These are phyloP conservation scores for Anneissia japonica DNA, from an alignment of 35 echinoderm and acorn worm genomes.

Conservation along the genomic window DNA sequence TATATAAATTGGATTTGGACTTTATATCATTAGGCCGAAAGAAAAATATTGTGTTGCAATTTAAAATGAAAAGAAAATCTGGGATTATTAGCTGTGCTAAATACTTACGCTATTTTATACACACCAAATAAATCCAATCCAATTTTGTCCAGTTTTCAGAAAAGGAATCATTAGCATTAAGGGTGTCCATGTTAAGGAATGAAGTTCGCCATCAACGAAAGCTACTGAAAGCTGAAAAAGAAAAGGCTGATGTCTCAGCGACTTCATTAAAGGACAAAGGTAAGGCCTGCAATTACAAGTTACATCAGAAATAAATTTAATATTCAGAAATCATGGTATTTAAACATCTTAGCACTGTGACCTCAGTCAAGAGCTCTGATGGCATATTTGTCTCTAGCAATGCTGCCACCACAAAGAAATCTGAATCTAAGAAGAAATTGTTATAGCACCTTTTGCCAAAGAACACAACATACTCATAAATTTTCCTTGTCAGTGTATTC, in stretches of 20 bases:
- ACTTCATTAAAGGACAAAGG: slow-evolving; percentile 14
- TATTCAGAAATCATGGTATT: background rate
- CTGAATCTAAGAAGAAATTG: too few relatives aligned
- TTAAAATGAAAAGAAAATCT: background rate
- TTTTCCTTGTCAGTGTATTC: too few relatives aligned
- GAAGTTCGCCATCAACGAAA: slow-evolving; percentile 23
- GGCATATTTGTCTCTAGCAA: background rate
- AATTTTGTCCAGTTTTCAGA: slow-evolving; percentile 41
- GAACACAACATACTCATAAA: too few relatives aligned
- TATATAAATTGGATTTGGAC: background rate
- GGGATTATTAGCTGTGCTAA: background rate
- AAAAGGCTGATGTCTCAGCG: background rate
- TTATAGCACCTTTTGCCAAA: too few relatives aligned
- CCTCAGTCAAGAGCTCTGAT: background rate
- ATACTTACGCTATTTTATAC: background rate
- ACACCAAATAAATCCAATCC: background rate
- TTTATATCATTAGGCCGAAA: background rate
- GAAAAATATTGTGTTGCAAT: background rate
- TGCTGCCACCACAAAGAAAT: background rate
- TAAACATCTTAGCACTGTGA: background rate
- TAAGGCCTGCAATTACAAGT: background rate
- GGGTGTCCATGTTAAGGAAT: slow-evolving; percentile 25
- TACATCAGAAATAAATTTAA: background rate
- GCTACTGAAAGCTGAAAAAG: slow-evolving; percentile 22
- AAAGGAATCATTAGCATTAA: slow-evolving; percentile 42